These are phyloP conservation scores for Catostylus mosaicus DNA, from an alignment of 30 jellyfish, hydroid and myxozoan species.

Conservation along the genomic window DNA sequence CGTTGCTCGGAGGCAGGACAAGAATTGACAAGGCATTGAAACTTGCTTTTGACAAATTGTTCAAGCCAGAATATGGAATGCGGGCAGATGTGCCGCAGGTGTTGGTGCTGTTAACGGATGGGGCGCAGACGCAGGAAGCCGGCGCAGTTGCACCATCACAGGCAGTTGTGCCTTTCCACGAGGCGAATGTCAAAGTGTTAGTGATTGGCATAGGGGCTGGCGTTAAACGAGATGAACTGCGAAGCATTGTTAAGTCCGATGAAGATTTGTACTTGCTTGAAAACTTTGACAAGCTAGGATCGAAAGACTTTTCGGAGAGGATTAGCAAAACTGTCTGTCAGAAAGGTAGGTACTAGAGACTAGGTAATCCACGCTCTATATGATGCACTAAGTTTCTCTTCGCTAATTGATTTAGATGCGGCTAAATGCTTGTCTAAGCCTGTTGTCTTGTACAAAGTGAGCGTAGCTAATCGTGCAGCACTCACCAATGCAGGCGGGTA, in stretches of 20 bases:
- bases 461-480: too few relatives aligned
- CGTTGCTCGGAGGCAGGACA: slow-evolving; percentile 23
- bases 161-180: slow-evolving; percentile 53
- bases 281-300: slow-evolving; percentile 51
- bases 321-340: slow-evolving; percentile 41
- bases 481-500: too few relatives aligned
- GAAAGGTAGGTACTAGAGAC: slow-evolving; percentile 3
- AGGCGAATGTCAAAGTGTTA: slow-evolving; percentile 54
- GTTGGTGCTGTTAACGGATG: slow-evolving; percentile 48
- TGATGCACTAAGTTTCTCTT: too few relatives aligned
- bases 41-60: slow-evolving; percentile 38
- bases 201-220: slow-evolving; percentile 67
- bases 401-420: too few relatives aligned
- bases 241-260: slow-evolving; percentile 25
- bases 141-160: slow-evolving; percentile 31
- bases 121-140: slow-evolving; percentile 25
- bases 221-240: slow-evolving; percentile 45
- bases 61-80: slow-evolving; percentile 47
- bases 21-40: slow-evolving; percentile 49
- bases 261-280: slow-evolving; percentile 42
- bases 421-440: too few relatives aligned
- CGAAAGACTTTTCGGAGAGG: slow-evolving; percentile 31
- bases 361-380: too few relatives aligned
- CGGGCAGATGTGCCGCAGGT: slow-evolving; percentile 51
- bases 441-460: too few relatives aligned